Evolutionary conservation across 2,888 invertebrate species (phyloP), one percentile per base, ranked within the genome.

Genomic region (Nysson spinosus): DNA sequence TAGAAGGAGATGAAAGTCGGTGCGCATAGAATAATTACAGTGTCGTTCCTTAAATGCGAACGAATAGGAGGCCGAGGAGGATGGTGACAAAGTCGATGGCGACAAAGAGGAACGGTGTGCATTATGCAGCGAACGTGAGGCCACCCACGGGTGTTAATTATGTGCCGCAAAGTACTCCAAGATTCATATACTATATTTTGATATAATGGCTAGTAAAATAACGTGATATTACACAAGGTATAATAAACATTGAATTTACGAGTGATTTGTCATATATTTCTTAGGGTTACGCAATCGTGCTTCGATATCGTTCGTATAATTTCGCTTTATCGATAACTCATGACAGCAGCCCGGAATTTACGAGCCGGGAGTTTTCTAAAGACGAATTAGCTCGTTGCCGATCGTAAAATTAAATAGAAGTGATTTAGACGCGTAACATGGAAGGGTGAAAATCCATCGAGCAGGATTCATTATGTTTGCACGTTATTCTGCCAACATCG

Each of bases 11-110:
- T 17, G 12, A 22, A 51, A 12, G 12, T 7, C 12, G 17, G 17
- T 28, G 11, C 44, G 32, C 37, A 19, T 43, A 24, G 16, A 32
- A 77, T 81, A 82, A 82, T 82, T 82, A 77, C 75, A 72, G 54
- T 30, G 50, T 65, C 63, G 70, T 68, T 79, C 78, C 75, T 80
- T 77, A 35, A n/a, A 60, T 37, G 20, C 46, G 60, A 34, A 47
- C 43, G 55, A 43, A 44, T 39, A 6, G 54, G 43, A 40, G 22
- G 9, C 35, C 52, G 43, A 28, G 44, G 46, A 64, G 19, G 42
- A 44, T 37, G 16, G 54, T 32, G 49, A 57, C 58, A 51, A 64
- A 35, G 52, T 37, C 43, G 16, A 20, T 32, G 43, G 34, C 30
- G 57, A 24, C n/a, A n/a, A n/a, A n/a, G n/a, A n/a, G n/a, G 28